phyloP scores from a whole-genome alignment of 2,113 vertebrate species.

The Xiphophorus couchianus region DNA sequence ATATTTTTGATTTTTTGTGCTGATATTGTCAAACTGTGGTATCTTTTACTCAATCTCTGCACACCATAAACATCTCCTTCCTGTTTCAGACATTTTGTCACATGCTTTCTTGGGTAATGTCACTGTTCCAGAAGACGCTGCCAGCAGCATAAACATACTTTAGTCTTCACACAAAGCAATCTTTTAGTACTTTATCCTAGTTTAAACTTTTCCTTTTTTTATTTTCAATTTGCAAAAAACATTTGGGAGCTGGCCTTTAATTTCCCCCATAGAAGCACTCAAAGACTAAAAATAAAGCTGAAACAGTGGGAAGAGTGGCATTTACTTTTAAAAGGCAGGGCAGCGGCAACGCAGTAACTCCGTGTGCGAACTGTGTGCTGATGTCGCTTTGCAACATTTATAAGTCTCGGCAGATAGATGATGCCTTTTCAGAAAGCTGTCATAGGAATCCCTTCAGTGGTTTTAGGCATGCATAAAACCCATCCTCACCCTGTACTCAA shows the following conservation, averaged over 20 bases:
- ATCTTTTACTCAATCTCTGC: too few relatives aligned
- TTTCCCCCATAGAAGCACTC: constrained; percentile 43
- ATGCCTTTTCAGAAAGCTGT: constrained; percentile 5
- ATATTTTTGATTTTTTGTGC: too few relatives aligned
- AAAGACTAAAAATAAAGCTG: constrained; percentile 47
- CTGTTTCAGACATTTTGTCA: not conserved
- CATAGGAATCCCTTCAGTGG: constrained; percentile 9
- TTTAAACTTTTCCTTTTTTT: not conserved
- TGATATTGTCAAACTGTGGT: too few relatives aligned
- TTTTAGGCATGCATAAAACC: constrained; percentile 21
- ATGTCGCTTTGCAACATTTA: constrained; percentile 55
- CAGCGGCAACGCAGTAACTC: constrained; percentile 19
- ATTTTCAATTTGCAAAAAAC: constrained; percentile 4
- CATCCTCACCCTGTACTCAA: not conserved
- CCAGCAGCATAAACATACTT: not conserved
- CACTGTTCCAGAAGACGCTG: not conserved
- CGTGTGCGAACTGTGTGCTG: constrained; percentile 36
- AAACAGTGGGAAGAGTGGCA: constrained; percentile 13
- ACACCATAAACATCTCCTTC: too few relatives aligned
- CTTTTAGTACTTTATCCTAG: not conserved
- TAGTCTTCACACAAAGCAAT: not conserved
- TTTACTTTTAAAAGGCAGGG: constrained; percentile 42
- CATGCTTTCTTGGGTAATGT: not conserved
- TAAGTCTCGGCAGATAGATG: constrained; percentile 25
- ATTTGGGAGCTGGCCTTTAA: constrained; percentile 25